Conservation (phyloP, 2,113 vertebrate species). For the Atrichornis clamosus region DNA sequence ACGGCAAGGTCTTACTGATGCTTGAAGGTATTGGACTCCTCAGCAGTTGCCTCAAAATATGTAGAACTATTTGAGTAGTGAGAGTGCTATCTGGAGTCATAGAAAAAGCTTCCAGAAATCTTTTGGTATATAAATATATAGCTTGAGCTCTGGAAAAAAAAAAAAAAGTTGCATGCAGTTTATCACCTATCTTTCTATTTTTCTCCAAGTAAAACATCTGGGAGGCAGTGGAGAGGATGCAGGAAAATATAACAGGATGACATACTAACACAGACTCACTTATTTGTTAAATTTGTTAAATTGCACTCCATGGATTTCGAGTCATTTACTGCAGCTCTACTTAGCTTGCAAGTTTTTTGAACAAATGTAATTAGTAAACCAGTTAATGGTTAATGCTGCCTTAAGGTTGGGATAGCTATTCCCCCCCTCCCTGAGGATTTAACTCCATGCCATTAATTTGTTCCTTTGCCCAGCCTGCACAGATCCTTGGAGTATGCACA, state of each 20-base stretch:
- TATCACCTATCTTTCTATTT: not conserved
- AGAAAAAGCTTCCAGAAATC: not conserved
- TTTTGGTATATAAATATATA: not conserved
- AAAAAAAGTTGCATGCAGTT: not conserved
- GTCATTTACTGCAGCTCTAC: not conserved
- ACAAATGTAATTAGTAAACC: conserved; percentile 5
- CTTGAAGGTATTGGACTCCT: not conserved
- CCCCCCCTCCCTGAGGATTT: not conserved
- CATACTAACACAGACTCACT: not conserved
- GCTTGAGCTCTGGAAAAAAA: not conserved
- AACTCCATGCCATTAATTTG: conserved; percentile 5
- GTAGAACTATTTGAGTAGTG: not conserved
- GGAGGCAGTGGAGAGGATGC: not conserved
- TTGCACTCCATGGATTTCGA: not conserved
- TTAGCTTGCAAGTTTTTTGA: conserved; percentile 14
- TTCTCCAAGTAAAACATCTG: not conserved
- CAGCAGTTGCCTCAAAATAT: not conserved
- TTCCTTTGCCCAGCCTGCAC: conserved; percentile 26
- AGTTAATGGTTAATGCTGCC: conserved; percentile 25
- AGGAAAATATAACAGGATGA: not conserved
- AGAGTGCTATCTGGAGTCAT: not conserved
- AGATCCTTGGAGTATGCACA: not conserved
- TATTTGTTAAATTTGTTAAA: not conserved
- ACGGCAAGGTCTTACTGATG: not conserved
- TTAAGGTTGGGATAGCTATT: not conserved